These are phyloP conservation scores for Heliopora coerulea DNA, from an alignment of 92 coral and sea anemone species.

Conservation along the genomic window DNA sequence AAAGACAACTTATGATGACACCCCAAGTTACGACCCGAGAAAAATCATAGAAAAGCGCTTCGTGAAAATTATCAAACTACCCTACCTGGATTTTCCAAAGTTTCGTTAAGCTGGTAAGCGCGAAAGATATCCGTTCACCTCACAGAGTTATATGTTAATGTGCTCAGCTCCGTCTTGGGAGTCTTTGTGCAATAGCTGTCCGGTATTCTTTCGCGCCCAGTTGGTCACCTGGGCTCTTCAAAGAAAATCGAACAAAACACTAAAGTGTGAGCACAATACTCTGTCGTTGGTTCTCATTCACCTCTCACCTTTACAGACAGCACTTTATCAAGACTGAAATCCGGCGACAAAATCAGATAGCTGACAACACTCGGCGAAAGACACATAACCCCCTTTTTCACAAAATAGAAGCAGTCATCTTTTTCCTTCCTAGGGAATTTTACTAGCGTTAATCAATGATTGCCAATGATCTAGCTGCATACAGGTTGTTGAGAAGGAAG, in stretches of 20 bases:
- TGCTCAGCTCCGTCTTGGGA: conserved; percentile 3
- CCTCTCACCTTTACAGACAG: not conserved
- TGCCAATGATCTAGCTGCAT: too few species aligned
- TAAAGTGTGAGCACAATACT: not conserved
- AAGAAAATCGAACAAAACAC: not conserved
- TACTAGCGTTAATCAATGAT: too few species aligned
- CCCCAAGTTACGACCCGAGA: too few species aligned
- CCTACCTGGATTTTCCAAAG: too few species aligned
- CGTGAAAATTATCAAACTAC: too few species aligned
- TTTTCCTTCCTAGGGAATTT: not conserved
- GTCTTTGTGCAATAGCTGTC: conserved; percentile 16
- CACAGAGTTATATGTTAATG: not conserved
- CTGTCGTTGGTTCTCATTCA: not conserved
- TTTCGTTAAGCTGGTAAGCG: not conserved
- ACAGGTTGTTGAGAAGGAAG: too few species aligned
- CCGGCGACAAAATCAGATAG: not conserved
- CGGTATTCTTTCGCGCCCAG: not conserved
- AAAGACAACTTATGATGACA: too few species aligned
- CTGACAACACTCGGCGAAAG: conserved; percentile 1
- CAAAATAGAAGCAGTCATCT: not conserved
- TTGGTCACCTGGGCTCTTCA: conserved; percentile 14
- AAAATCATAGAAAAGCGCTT: too few species aligned
- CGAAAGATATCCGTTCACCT: not conserved
- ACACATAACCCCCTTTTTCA: not conserved
- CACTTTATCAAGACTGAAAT: not conserved